Base-by-base conservation (phyloP, 1,140 invertebrate genomes). In the Drosophila kepulauana region DNA sequence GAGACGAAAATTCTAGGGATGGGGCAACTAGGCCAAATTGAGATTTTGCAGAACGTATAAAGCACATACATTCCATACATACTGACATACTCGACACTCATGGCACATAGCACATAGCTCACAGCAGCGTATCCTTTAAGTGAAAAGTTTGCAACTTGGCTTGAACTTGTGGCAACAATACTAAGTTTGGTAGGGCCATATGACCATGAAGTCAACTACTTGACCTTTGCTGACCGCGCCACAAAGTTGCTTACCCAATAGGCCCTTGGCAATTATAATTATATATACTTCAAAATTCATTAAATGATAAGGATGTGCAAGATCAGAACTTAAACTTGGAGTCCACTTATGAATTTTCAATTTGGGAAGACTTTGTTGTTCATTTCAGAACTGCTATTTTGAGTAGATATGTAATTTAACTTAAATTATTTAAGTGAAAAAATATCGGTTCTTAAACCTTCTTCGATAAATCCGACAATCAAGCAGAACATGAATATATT, bases 181-280 rank as follows among this genome's bases (percentile, higher is more conserved):
- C 52, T 61, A 65, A 52, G 35, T 38, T 38, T 10, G 35, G 7
- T 38, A 11, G 43, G 20, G 41, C 11, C 59, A 56, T 63, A 16
- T 62, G 68, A 41, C 59, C 49, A 70, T 72, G 20, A 57, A 65
- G 61, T 57, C 61, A 72, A 10, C 20, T 45, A 51, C 59, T 43
- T 52, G 16, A 38, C 35, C 35, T 38, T 38, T 38, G 35, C 30
- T 58, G n/a, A 35, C 52, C 15, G 30, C 33, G 46, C 33, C 33
- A 49, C 51, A 71, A 64, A 71, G 20, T 69, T 51, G 54, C 52
- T 10, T 7, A 51, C 16, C 58, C 46, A 51, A 13, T 59, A 20
- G 35, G 25, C 1, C 43, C 13, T 33, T 51, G 13, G 52, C 30
- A 56, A 20, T 38, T 38, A 41, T 20, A 54, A 25, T 28, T 6